Evolutionary conservation across 2,888 invertebrate species (phyloP).

Genomic region (Drosophila pseudotalamancana): DNA sequence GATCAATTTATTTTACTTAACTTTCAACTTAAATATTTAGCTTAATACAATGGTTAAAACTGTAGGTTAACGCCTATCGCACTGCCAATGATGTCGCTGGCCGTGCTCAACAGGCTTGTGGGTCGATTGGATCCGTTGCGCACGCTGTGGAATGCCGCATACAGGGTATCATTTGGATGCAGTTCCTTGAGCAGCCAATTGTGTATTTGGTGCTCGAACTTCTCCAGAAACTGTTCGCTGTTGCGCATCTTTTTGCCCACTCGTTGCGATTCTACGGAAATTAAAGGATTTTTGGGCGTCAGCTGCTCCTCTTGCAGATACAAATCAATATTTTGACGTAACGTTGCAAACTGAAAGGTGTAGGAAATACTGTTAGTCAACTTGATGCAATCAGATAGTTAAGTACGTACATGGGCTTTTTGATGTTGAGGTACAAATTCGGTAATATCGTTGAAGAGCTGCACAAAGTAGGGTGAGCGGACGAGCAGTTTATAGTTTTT

Average conservation of each 20-base stretch:
- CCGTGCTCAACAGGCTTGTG: conserved; percentile 43
- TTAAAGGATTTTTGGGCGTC: conserved; percentile 32
- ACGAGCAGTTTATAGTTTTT: conserved; percentile 71
- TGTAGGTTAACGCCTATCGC: conserved; percentile 34
- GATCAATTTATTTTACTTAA: conserved; percentile 53
- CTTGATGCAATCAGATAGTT: neutral
- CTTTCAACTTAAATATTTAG: conserved; percentile 28
- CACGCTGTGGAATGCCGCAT: conserved; percentile 54
- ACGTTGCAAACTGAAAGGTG: conserved; percentile 60
- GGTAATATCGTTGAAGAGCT: conserved; percentile 73
- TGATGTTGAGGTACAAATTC: conserved; percentile 66
- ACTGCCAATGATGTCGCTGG: conserved; percentile 52
- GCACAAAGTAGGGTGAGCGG: conserved; percentile 56
- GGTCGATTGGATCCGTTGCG: conserved; percentile 64
- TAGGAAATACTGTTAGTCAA: neutral
- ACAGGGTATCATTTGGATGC: conserved; percentile 13
- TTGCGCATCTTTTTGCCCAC: conserved; percentile 69
- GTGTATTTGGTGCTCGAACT: conserved; percentile 72
- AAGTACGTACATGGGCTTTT: conserved; percentile 53
- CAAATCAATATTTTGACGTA: conserved; percentile 58
- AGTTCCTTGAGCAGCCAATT: conserved; percentile 68
- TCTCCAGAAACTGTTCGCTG: conserved; percentile 69
- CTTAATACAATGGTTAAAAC: conserved; percentile 39
- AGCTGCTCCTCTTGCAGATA: conserved; percentile 41
- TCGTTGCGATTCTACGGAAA: conserved; percentile 55